Percentiles rank a stretch among this genome's conserved stretches.
Conservation (phyloP, 2,113 vertebrate genomes). For the Tychaedon coryphoeus region DNA sequence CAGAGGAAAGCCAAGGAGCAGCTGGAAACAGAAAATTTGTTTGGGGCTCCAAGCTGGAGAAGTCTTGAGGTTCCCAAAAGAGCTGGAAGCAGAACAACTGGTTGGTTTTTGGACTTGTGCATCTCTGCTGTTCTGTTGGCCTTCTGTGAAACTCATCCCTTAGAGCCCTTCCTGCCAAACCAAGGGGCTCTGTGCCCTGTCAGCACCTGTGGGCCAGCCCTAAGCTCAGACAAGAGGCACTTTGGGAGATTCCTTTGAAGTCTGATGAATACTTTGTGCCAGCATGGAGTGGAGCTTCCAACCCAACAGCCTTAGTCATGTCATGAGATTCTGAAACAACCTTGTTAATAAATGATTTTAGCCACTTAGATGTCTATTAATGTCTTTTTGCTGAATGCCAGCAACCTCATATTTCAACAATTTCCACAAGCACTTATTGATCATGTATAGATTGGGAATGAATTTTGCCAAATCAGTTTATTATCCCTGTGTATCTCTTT, state of each 20-base stretch:
- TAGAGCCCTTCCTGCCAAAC: background rate
- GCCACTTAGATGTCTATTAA: constrained; percentile 39
- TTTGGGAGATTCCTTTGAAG: background rate
- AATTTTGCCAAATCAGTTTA: constrained; percentile 58
- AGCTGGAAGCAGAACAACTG: background rate
- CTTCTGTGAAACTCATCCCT: background rate
- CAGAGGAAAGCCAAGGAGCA: background rate
- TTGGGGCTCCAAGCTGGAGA: background rate
- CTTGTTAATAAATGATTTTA: constrained; percentile 39
- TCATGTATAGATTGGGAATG: constrained; percentile 47
- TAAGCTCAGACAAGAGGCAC: background rate
- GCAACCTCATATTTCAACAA: constrained; percentile 34
- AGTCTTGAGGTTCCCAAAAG: background rate
- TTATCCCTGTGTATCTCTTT: constrained; percentile 10
- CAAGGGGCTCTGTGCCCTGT: background rate
- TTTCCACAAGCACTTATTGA: constrained; percentile 54
- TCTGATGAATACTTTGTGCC: background rate
- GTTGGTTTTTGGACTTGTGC: background rate
- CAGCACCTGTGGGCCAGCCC: background rate
- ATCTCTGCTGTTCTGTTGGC: background rate
- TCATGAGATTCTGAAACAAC: background rate
- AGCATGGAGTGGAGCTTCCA: background rate
- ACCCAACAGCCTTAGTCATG: background rate
- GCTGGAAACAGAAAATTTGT: background rate
- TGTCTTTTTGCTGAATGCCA: constrained; percentile 25